Base-by-base conservation (phyloP, 2,888 invertebrate species). In the Prenolepis imparis region DNA sequence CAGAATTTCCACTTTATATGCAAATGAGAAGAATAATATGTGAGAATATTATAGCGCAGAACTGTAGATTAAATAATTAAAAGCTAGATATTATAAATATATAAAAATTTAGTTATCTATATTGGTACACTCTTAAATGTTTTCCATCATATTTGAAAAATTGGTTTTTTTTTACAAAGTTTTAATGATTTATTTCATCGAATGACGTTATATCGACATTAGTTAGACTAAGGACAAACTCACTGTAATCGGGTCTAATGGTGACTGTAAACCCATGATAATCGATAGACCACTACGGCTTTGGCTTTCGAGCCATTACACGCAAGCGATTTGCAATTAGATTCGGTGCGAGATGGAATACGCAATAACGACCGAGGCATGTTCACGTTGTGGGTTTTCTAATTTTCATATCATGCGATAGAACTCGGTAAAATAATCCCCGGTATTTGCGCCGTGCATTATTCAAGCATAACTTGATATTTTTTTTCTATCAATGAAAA, bases 201-300 rank as follows among this genome's bases (percentile, higher is more conserved):
- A 32, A 15, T n/a, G n/a, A 67, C n/a, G 44, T 70, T 72, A 59
- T 32, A 59, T 8, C 15, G 36, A 11, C 64, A 80, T 61, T 44
- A 63, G 59, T 63, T 9, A 59, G 64, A 70, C 57, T 80, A 66
- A 66, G n/a, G 44, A 72, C 73, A 86, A 66, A 21, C 68, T 66
- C 66, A 78, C 67, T 66, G 85, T 90, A 90, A 90, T 90, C 89
- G 89, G 85, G 83, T 84, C 88, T 88, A 89, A 90, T 83, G 84
- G 89, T 83, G 83, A 84, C 88, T 83, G 90, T 88, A 90, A 90
- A 89, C 87, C 86, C 86, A 90, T 86, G 82, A 86, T 87, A 90
- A 90, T 90, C 90, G 90, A 90, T 90, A 90, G 86, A 87, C 88
- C 84, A 63, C 84, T 81, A 74, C 68, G 77, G 84, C 82, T 84